Conservation (phyloP, 1,140 invertebrate genomes). For the Thrips palmi region DNA sequence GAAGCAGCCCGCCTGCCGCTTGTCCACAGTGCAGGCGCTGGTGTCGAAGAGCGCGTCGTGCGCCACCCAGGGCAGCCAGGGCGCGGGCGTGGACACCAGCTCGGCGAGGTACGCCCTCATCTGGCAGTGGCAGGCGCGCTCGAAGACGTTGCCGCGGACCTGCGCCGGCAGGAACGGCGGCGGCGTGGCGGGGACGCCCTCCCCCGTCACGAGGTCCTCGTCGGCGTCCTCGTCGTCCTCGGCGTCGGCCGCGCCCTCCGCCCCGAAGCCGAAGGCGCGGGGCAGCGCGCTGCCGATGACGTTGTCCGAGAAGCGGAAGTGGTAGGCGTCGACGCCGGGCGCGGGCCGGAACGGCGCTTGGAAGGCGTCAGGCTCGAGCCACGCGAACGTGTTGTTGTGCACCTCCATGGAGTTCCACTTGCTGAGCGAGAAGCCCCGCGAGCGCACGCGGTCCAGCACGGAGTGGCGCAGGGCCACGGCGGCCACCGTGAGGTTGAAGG, state of each 20-base stretch:
- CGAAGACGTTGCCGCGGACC: constrained; percentile 32
- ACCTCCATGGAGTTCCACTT: constrained; percentile 41
- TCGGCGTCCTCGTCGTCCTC: constrained; percentile 26
- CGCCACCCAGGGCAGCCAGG: constrained; percentile 13
- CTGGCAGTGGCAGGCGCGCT: constrained; percentile 37
- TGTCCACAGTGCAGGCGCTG: constrained; percentile 40
- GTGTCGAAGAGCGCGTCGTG: constrained; percentile 29
- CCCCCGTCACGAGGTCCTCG: constrained; percentile 18
- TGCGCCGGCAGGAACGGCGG: constrained; percentile 3
- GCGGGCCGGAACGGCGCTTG: constrained; percentile 18
- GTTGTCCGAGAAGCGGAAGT: constrained; percentile 12
- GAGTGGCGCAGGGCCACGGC: constrained; percentile 37
- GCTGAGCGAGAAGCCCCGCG: constrained; percentile 32
- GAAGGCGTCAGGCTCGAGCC: constrained; percentile 33
- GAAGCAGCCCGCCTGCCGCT: constrained; percentile 37
- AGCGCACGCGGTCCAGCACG: constrained; percentile 33
- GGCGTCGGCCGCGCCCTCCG: constrained; percentile 36
- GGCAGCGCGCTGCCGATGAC: constrained; percentile 19
- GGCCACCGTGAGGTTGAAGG: constrained; percentile 39
- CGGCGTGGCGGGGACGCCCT: constrained; percentile 25
- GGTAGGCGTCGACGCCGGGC: constrained; percentile 16
- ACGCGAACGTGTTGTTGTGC: constrained; percentile 39
- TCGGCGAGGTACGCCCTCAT: constrained; percentile 32
- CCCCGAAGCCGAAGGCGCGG: constrained; percentile 35
- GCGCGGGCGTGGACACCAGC: constrained; percentile 25